Evolutionary conservation across 2,888 invertebrate species (phyloP), one percentile per base, ranked within the genome.

Genomic region (Lochmaea crataegi): DNA sequence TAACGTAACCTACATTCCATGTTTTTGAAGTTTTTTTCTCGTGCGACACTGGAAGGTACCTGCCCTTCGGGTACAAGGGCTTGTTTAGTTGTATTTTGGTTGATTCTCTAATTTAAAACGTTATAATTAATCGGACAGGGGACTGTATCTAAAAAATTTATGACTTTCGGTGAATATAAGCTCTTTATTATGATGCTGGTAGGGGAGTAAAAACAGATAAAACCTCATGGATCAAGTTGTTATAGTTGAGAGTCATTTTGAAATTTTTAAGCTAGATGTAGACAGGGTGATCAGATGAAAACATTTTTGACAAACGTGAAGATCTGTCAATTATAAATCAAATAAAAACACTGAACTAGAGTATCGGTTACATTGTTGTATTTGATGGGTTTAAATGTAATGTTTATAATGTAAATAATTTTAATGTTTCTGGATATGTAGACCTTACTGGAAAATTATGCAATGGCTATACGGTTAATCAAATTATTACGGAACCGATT

Each of bases 31-130:
- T 51, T 2, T 64, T 16, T 64, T 22, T 18, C 16, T 12, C 32
- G 65, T 18, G 10, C 66, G 56, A 56, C 66, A 66, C 41, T 58
- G 67, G 57, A 45, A 22, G 42, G 57, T 45, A 42, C 58, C 67
- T 67, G 42, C 45, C 58, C 58, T 67, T 14, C 5, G 57, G 67
- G n/a, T 58, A 67, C 57, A 67, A 38, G 41, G 42, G 26, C 67
- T 42, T 42, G 61, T 63, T 63, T 16, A 42, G 18, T 22, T 16
- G 12, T 58, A 56, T 67, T 58, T 67, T 26, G 42, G 45, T 42
- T 67, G 58, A 67, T 67, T 67, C 58, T 22, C 67, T 67, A 67
- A 67, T 45, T 67, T 45, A 45, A 60, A 58, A 58, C 45, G 42
- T 16, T 66, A 58, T 67, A 67, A 67, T 67, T 67, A 67, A 67